Conservation (phyloP, 2,888 invertebrate genomes). For the Hyposoter dolosus region DNA sequence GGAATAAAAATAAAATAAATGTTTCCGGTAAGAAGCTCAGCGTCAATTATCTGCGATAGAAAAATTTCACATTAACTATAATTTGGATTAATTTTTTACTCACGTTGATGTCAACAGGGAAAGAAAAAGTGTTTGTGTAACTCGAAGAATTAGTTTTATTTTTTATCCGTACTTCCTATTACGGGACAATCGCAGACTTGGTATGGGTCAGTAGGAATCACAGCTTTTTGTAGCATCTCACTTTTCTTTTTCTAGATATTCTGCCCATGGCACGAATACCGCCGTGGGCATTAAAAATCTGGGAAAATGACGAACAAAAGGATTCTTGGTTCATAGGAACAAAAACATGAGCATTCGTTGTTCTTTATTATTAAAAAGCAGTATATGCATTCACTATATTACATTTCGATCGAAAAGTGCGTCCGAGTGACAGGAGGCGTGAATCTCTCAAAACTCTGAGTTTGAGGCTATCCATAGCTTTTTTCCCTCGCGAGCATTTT, state of each 20-base stretch:
- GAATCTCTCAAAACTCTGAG: no score
- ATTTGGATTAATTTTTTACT: background rate
- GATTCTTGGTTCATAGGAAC: background rate
- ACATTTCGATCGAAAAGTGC: no score
- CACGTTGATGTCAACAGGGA: background rate
- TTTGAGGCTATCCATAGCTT: no score
- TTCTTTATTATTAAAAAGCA: background rate
- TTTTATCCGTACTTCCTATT: background rate
- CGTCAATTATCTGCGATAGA: background rate
- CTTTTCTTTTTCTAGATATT: background rate
- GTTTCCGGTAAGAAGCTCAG: background rate
- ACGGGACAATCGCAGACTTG: background rate
- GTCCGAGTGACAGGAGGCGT: no score
- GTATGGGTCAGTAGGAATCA: background rate
- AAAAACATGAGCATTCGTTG: background rate
- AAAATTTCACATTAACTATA: background rate
- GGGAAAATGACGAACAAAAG: background rate
- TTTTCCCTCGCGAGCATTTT: background rate
- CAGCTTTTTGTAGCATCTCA: background rate
- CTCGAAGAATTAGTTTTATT: background rate
- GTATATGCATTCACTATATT: no score
- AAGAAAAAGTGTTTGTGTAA: background rate
- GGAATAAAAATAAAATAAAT: background rate
- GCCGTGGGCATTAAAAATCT: background rate
- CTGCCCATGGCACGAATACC: conserved; percentile 4